These are phyloP conservation scores for Holocentrus rufus DNA, from an alignment of 2,797 vertebrate genomes.

Conservation along the genomic window DNA sequence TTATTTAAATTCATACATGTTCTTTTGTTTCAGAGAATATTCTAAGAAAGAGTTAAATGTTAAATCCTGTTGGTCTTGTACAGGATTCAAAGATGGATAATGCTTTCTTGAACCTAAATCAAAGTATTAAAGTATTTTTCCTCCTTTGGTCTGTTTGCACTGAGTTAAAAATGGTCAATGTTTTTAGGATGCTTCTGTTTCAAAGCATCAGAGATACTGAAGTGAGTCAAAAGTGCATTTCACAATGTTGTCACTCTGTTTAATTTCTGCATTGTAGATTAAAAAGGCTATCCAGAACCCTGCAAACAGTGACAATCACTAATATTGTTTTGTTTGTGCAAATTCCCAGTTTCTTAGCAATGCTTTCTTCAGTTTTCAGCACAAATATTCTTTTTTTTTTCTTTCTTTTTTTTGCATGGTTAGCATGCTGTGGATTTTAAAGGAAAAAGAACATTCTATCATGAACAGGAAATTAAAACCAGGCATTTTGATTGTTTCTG, in stretches of 20 bases:
- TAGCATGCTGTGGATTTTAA: background rate
- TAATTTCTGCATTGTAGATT: background rate
- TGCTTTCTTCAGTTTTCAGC: too few relatives aligned
- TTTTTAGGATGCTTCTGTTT: background rate
- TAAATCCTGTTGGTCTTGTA: background rate
- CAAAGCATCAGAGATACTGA: too few relatives aligned
- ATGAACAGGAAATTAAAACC: constrained; percentile 76
- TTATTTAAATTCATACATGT: background rate
- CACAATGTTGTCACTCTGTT: background rate
- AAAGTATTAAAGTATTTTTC: too few relatives aligned
- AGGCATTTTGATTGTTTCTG: constrained; percentile 38
- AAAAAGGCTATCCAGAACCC: background rate
- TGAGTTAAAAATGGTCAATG: background rate
- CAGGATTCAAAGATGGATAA: constrained; percentile 2
- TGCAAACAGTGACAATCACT: constrained; percentile 9
- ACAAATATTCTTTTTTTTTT: background rate
- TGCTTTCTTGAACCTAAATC: background rate
- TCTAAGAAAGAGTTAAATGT: too few relatives aligned
- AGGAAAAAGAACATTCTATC: constrained; percentile 15
- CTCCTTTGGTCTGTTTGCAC: background rate
- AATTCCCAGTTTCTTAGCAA: background rate
- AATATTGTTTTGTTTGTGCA: constrained; percentile 17
- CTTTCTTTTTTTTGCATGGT: background rate
- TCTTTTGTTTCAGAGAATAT: background rate
- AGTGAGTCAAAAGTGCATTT: background rate